Evolutionary conservation across 2,888 invertebrate species (phyloP), one percentile per base, ranked within the genome.

Genomic region (Seira musarum): DNA sequence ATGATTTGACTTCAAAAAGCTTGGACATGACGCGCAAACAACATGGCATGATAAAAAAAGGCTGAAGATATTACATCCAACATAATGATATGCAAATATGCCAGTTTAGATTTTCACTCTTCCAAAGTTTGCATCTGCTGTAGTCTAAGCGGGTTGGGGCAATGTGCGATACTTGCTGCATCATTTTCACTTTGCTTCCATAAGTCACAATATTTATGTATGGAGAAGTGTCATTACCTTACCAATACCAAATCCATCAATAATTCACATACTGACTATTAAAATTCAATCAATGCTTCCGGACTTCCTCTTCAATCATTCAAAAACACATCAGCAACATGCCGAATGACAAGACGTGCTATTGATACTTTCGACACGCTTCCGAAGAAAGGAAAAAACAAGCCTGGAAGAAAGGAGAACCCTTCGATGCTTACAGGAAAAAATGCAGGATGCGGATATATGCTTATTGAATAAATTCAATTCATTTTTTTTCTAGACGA

Each of bases 291-390:
- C 66, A 74, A 35, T 66, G 57, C 66, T 2, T 63, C 22, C 1
- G 19, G 19, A n/a, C 19, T 53, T 57, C 21, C 65, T 74, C 21
- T 74, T 74, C 73, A 74, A 74, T 74, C 73, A 74, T 72, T 64
- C 61, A 22, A 57, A 66, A 74, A 66, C 21, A 24, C 40, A 66
- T 25, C 22, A 40, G 17, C 40, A 63, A 19, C 49, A 64, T 24
- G 64, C 63, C 63, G 64, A 72, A 61, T 49, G 35, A 46, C 19
- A 25, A 71, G 22, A 15, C 40, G 40, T 61, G 25, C 61, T 40
- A 72, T 64, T 64, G 64, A 72, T 64, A 25, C 61, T 64, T 70
- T 71, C 70, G 70, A 35, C n/a, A 30, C 72, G 72, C 49, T 72
- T 72, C 13, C 49, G 25, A 64, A 64, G n/a, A 46, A 68, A 66